These are phyloP conservation scores for Argyresthia albistria DNA, from an alignment of 2,888 invertebrate genomes.

Conservation along the genomic window DNA sequence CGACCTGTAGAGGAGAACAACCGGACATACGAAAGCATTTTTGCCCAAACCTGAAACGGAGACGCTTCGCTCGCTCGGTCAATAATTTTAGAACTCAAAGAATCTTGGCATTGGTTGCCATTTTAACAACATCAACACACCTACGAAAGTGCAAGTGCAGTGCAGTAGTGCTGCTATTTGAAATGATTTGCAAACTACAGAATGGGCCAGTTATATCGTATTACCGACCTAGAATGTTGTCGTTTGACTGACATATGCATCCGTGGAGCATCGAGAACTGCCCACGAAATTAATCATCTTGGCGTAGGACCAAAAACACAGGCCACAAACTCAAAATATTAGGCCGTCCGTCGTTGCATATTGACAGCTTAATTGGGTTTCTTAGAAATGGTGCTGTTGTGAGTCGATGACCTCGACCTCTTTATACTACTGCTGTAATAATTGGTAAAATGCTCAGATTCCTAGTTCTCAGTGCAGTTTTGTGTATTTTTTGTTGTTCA, in stretches of 20 bases:
- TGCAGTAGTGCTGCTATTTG: not conserved
- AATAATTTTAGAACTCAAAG: not conserved
- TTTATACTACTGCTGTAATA: no score
- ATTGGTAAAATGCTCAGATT: no score
- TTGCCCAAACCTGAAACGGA: no score
- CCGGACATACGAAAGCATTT: no score
- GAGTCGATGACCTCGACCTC: no score
- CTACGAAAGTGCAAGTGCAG: not conserved
- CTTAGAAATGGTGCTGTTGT: no score
- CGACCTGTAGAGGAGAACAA: no score
- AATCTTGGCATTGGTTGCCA: not conserved
- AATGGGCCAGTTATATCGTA: not conserved
- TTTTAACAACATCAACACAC: not conserved
- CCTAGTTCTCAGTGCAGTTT: no score
- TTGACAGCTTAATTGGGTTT: not conserved
- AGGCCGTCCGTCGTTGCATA: not conserved
- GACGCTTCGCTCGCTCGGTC: no score
- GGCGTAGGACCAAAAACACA: constrained; percentile 33
- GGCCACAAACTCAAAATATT: no score
- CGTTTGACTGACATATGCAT: constrained; percentile 5
- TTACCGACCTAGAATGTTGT: not conserved
- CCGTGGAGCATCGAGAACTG: constrained; percentile 18
- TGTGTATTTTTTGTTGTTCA: no score
- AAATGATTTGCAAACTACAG: not conserved
- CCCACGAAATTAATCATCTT: constrained; percentile 41